Base-by-base conservation (phyloP, 1,140 invertebrate species). In the Drosophila pseudoananassae region DNA sequence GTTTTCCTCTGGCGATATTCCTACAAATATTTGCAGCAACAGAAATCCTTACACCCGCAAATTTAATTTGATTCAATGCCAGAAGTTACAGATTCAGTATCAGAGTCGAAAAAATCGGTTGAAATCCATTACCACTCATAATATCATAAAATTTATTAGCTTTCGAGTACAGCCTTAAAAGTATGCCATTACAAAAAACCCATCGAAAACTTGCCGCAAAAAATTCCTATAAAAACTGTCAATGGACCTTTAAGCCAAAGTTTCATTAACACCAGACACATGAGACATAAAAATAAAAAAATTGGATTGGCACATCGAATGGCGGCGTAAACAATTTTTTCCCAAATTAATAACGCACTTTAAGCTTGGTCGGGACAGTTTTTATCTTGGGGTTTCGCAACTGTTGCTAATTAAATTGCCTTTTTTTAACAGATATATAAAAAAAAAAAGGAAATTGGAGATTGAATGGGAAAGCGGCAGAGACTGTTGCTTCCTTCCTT, bases 321-420 rank as follows among this genome's bases (percentile, higher is more conserved):
- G 20, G 17, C 40, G 12, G 17, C 33, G 33, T 53, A 31, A 17
- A 27, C 69, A 46, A n/a, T 46, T 72, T 51, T 61, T 49, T 45
- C 0, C 0, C 50, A n/a, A 46, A 69, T 74, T 53, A 57, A 71
- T 60, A 40, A 38, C 9, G 45, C 14, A 54, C 10, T 84, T 79
- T 78, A 64, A 69, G 40, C 74, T 38, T 12, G 17, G 5, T 12
- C 6, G 17, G 15, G 27, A 31, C 12, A 4, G 6, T 1, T 25
- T 60, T 60, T 46, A 20, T 46, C 17, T 46, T 20, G 9, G 43
- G 17, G 60, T 76, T 71, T 31, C 47, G 47, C 66, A 68, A 79
- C 68, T 80, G 76, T 84, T 76, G 76, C 60, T 83, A 79, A 84
- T 83, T 84, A 68, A 64, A 71, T 79, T 74, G 61, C 6, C n/a